Base-by-base conservation (phyloP, 2,797 vertebrate species). In the Coregonus sp. region DNA sequence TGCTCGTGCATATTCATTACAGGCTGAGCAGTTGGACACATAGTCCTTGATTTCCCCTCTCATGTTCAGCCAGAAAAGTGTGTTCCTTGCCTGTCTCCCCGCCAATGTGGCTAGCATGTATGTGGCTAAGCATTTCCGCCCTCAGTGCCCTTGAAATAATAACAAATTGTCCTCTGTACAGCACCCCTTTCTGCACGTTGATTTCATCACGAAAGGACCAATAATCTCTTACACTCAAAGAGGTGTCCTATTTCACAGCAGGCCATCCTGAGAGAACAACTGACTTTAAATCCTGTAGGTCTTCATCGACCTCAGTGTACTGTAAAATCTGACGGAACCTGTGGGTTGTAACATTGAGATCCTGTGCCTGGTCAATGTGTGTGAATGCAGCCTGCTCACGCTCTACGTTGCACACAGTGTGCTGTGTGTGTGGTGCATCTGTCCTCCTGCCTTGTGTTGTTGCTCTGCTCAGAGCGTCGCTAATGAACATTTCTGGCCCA, bases 391-490 rank as follows among this genome's bases (percentile, higher is more conserved):
- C 11, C 9, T 5, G 51, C 51, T 16, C 76, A 6, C 16, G 5
- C 16, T 61, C 56, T n/a, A 61, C n/a, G 5, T 15, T 63, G 7
- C 15, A 63, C 59, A 61, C n/a, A 20, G 63, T 65, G 61, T 65
- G 56, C 56, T 59, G 56, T 65, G 63, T 14, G 12, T 63, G 59
- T 63, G 20, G 12, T 52, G 51, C 51, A 52, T 12, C 51, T 52
- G 51, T 12, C 51, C 15, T 15, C 51, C 51, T 52, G 51, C 51
- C 51, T 52, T 52, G 51, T 52, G 12, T 51, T 71, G 75, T 16
- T 76, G 74, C 65, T 75, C 65, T 67, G 65, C 74, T 69, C 9
- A 75, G 47, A 5, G 25, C 70, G 3, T 70, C 67, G 31, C 75
- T 33, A 3, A 33, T 33, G 31, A 2, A 33, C 31, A 33, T 33